These are phyloP conservation scores for Scyliorhinus canicula DNA, from an alignment of 2,797 vertebrate species.

Conservation along the genomic window DNA sequence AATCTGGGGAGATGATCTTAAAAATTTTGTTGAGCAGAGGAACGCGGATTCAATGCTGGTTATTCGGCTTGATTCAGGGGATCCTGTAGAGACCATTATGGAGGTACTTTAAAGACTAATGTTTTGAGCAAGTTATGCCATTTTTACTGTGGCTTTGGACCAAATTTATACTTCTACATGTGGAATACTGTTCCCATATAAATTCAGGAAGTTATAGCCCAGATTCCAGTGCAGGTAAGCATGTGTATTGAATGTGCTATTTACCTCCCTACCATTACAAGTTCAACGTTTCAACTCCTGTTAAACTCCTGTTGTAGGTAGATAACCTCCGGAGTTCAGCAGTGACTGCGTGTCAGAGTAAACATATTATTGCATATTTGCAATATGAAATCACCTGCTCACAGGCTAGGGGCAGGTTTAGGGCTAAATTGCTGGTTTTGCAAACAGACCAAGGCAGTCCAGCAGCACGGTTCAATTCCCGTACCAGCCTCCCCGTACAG, in stretches of 20 bases:
- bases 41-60: conserved; percentile 61
- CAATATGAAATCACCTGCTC: neutral
- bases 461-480: no score
- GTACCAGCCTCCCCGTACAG: no score
- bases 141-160: neutral
- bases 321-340: neutral
- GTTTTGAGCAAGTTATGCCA: neutral
- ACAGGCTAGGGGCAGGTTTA: no score
- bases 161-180: neutral
- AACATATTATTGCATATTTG: neutral
- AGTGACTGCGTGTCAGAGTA: neutral
- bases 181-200: neutral
- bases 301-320: neutral
- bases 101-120: conserved; percentile 50
- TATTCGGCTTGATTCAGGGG: conserved; percentile 66
- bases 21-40: conserved; percentile 64
- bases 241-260: neutral
- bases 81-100: conserved; percentile 63
- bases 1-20: conserved; percentile 69
- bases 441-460: no score
- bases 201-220: neutral
- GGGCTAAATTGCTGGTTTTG: no score
- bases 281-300: neutral
- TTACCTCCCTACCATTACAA: neutral
- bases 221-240: neutral